A percentile compares a stretch with the other conserved stretches of the same genome.
Evolutionary conservation across 2,888 invertebrate genomes (phyloP).

Genomic region (Phrixothrix hirtus): DNA sequence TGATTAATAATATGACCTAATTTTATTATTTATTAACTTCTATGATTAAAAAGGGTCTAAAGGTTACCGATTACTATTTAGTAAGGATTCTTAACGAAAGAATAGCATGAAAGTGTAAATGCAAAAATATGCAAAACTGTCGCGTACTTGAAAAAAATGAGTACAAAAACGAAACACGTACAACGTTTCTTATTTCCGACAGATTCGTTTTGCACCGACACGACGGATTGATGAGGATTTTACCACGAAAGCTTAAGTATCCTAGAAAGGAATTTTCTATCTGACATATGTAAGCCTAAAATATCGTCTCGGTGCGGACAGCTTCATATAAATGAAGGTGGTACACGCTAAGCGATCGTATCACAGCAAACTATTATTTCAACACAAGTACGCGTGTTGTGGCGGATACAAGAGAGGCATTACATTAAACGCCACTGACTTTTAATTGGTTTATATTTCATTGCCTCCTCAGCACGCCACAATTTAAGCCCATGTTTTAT

Average conservation of each 20-base stretch:
- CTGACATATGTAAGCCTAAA: not conserved
- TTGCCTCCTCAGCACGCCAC: constrained; percentile 41
- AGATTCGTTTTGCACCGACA: not conserved
- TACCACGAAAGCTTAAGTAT: not conserved
- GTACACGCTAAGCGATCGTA: constrained; percentile 51
- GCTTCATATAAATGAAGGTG: constrained; percentile 47
- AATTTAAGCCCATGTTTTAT: constrained; percentile 36
- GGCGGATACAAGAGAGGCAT: constrained; percentile 50
- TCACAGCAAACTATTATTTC: constrained; percentile 50
- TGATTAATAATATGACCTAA: too few relatives aligned
- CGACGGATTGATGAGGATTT: not conserved
- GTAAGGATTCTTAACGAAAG: too few relatives aligned
- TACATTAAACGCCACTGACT: constrained; percentile 53
- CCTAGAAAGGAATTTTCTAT: not conserved
- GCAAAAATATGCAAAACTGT: too few relatives aligned
- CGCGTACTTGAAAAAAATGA: too few relatives aligned
- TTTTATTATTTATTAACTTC: too few relatives aligned
- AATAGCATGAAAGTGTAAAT: too few relatives aligned
- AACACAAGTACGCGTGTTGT: constrained; percentile 51
- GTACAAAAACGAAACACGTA: not conserved
- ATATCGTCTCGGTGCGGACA: constrained; percentile 16
- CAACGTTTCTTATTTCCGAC: not conserved
- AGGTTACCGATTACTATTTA: too few relatives aligned
- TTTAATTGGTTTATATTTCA: constrained; percentile 55
- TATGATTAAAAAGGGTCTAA: too few relatives aligned